Evolutionary conservation across 2,797 vertebrate genomes (phyloP).

Genomic region (Dromococcyx pavoninus): DNA sequence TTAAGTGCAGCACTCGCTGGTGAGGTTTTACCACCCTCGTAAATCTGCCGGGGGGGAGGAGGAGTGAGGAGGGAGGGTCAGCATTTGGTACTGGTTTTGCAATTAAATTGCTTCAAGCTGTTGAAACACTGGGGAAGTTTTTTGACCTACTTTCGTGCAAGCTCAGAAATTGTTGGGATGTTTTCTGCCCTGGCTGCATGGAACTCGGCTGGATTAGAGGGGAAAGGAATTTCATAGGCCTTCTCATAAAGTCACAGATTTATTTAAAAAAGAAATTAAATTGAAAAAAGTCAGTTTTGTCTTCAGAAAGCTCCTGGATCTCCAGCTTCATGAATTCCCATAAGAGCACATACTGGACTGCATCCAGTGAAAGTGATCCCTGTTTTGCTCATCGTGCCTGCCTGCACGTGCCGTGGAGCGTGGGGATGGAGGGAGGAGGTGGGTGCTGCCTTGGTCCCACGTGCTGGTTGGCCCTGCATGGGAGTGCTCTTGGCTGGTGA

Average conservation of each 20-base stretch:
- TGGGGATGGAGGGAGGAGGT: neutral
- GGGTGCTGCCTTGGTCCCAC: neutral
- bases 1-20: neutral
- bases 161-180: slow-evolving; percentile 58
- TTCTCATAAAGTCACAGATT: slow-evolving; percentile 18
- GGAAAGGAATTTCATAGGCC: slow-evolving; percentile 44
- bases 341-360: neutral
- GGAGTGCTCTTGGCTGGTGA: neutral
- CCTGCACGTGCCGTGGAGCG: rapidly evolving
- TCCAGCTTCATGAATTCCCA: neutral
- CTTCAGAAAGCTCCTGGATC: neutral
- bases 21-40: slow-evolving; percentile 32
- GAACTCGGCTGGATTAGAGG: slow-evolving; percentile 44
- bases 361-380: neutral
- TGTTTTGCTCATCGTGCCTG: neutral
- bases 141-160: slow-evolving; percentile 71
- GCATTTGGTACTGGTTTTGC: slow-evolving; percentile 72
- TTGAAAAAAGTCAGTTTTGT: neutral
- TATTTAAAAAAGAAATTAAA: neutral
- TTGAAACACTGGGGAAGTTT: slow-evolving; percentile 69
- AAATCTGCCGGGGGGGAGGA: slow-evolving; percentile 55
- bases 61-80: slow-evolving; percentile 43
- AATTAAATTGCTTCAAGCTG: slow-evolving; percentile 74
- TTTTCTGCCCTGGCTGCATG: slow-evolving; percentile 35
- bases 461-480: rapidly evolving